Evolutionary conservation across 2,888 invertebrate genomes (phyloP).

Genomic region (Asteroscopus sphinx): DNA sequence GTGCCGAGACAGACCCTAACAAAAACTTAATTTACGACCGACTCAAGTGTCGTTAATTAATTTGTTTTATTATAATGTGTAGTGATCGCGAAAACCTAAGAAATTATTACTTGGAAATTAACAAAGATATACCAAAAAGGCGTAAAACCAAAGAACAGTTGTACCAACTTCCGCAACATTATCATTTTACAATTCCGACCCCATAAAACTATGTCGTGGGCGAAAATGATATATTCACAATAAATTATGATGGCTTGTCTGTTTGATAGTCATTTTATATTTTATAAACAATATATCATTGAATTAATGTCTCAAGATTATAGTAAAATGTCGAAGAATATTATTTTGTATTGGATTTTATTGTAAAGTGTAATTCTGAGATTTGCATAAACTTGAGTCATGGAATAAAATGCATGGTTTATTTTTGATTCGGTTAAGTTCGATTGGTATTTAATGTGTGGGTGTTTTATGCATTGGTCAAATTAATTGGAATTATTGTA

Average conservation of each 20-base stretch:
- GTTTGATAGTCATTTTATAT: slow-evolving; percentile 36
- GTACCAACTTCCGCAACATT: slow-evolving; percentile 11
- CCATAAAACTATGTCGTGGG: slow-evolving; percentile 42
- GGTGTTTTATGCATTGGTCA: too few species aligned
- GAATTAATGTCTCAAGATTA: slow-evolving; percentile 40
- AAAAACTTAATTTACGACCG: too few species aligned
- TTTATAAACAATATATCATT: slow-evolving; percentile 48
- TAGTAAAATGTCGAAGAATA: slow-evolving; percentile 16
- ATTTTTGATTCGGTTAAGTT: background rate
- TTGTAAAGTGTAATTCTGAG: background rate
- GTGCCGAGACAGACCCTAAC: too few species aligned
- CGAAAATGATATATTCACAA: slow-evolving; percentile 35
- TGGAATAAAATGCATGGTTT: slow-evolving; percentile 12
- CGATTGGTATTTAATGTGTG: background rate
- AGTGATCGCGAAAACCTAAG: too few species aligned
- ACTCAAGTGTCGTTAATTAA: too few species aligned
- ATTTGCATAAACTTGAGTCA: slow-evolving; percentile 33
- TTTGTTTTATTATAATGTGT: too few species aligned
- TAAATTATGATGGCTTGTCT: slow-evolving; percentile 38
- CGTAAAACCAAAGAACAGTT: background rate
- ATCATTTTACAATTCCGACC: slow-evolving; percentile 35
- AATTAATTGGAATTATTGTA: too few species aligned
- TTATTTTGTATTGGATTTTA: slow-evolving; percentile 5
- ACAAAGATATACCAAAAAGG: too few species aligned
- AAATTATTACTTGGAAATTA: too few species aligned